Percentiles rank a stretch among this genome's conserved stretches.
phyloP scores from a whole-genome alignment of 2,888 invertebrate species.

The Chromoteleia sp. region DNA sequence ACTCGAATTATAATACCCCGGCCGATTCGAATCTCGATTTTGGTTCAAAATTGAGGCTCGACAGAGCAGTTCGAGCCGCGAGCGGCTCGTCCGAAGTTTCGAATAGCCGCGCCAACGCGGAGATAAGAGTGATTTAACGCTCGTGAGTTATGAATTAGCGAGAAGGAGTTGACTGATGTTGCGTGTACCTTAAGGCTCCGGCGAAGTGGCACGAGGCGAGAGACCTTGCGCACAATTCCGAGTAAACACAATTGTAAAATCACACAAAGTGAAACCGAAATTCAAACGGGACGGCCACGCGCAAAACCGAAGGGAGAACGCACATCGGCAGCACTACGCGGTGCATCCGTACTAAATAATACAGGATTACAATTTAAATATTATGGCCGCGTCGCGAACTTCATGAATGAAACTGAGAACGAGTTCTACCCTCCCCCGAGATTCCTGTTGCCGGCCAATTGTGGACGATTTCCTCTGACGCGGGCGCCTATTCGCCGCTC shows the following conservation, averaged over 20 bases:
- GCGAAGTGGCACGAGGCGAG: conserved; percentile 73
- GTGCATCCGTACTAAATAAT: conserved; percentile 79
- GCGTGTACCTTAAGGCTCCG: conserved; percentile 75
- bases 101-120: conserved; percentile 25
- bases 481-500: conserved; percentile 20
- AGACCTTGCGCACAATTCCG: conserved; percentile 68
- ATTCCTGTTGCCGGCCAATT: conserved; percentile 71
- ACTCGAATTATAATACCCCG: too few species aligned
- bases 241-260: conserved; percentile 72
- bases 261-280: conserved; percentile 74
- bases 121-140: conserved; percentile 47
- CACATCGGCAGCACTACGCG: conserved; percentile 82
- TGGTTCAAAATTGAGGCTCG: background rate
- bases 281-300: conserved; percentile 76
- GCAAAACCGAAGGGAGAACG: conserved; percentile 77
- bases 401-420: conserved; percentile 84
- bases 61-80: background rate
- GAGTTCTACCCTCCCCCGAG: conserved; percentile 74
- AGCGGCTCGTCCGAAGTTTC: background rate
- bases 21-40: too few species aligned
- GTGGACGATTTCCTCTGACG: conserved; percentile 68
- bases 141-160: conserved; percentile 57
- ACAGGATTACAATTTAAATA: conserved; percentile 81
- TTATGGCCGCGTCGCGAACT: conserved; percentile 79
- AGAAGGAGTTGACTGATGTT: conserved; percentile 58